A percentile compares a stretch with the other conserved stretches of the same genome.
phyloP scores from a whole-genome alignment of 2,113 vertebrate genomes.

The Scophthalmus maximus region DNA sequence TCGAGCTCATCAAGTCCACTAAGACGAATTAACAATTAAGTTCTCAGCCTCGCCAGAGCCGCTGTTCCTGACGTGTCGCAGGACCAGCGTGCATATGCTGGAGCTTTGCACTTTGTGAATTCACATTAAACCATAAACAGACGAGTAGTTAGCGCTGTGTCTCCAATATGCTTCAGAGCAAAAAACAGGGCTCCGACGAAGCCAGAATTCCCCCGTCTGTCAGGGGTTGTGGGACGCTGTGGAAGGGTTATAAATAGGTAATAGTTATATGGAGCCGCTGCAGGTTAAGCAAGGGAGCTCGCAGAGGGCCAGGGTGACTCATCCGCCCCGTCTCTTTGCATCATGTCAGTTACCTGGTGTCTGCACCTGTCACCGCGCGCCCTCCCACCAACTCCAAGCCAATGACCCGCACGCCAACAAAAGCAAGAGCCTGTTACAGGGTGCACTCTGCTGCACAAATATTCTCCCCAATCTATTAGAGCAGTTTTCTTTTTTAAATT shows the following conservation, averaged over 20 bases:
- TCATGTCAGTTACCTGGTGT: constrained; percentile 74
- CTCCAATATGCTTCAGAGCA: constrained; percentile 36
- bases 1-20: constrained; percentile 21
- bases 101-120: constrained; percentile 32
- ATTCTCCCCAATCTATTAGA: not conserved
- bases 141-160: constrained; percentile 24
- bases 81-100: constrained; percentile 35
- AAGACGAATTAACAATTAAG: constrained; percentile 47
- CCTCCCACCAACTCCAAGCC: constrained; percentile 22
- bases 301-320: constrained; percentile 59
- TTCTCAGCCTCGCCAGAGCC: constrained; percentile 19
- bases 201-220: constrained; percentile 42
- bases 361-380: constrained; percentile 62
- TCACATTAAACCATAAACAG: constrained; percentile 34
- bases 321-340: constrained; percentile 67
- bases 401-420: too few relatives aligned
- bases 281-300: constrained; percentile 66
- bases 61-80: constrained; percentile 21
- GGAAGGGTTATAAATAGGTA: constrained; percentile 75
- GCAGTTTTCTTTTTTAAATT: too few relatives aligned
- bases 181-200: constrained; percentile 39
- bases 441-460: not conserved
- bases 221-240: constrained; percentile 41
- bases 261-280: constrained; percentile 55
- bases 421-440: not conserved